Evolutionary conservation across 2,888 invertebrate genomes (phyloP).

Genomic region (Acanthacorydalis orientalis): DNA sequence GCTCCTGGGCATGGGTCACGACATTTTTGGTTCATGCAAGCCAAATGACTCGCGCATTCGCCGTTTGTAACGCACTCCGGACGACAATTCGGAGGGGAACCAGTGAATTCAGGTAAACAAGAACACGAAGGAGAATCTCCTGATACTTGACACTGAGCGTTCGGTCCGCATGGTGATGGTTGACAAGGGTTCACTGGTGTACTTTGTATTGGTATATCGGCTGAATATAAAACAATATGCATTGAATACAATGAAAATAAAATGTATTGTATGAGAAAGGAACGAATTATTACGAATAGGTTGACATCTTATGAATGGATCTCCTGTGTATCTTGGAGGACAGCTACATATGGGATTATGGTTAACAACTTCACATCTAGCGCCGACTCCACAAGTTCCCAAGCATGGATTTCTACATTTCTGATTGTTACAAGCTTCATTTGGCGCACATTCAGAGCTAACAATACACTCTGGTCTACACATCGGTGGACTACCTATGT

Average conservation of each 20-base stretch:
- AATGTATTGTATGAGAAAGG: not conserved
- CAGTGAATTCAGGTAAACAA: conserved; percentile 47
- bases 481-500: conserved; percentile 46
- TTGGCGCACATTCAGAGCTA: conserved; percentile 49
- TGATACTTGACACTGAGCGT: conserved; percentile 50
- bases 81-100: conserved; percentile 57
- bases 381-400: conserved; percentile 49
- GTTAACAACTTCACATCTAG: conserved; percentile 48
- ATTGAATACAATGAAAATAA: not conserved
- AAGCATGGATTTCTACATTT: conserved; percentile 52
- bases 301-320: conserved; percentile 50
- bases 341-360: conserved; percentile 58
- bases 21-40: conserved; percentile 64
- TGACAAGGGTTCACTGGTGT: conserved; percentile 45
- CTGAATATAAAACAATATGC: conserved; percentile 15
- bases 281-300: conserved; percentile 28
- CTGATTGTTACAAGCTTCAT: conserved; percentile 47
- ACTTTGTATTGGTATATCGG: conserved; percentile 28
- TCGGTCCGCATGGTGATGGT: conserved; percentile 69
- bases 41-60: conserved; percentile 49
- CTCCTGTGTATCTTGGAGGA: conserved; percentile 46
- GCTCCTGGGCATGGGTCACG: conserved; percentile 53
- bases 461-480: conserved; percentile 56
- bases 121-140: conserved; percentile 57
- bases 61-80: conserved; percentile 67